Percentiles rank a stretch among this genome's conserved stretches.
These are phyloP conservation scores for Ophioninae sp. DNA, from an alignment of 2,888 invertebrate genomes.

Conservation along the genomic window DNA sequence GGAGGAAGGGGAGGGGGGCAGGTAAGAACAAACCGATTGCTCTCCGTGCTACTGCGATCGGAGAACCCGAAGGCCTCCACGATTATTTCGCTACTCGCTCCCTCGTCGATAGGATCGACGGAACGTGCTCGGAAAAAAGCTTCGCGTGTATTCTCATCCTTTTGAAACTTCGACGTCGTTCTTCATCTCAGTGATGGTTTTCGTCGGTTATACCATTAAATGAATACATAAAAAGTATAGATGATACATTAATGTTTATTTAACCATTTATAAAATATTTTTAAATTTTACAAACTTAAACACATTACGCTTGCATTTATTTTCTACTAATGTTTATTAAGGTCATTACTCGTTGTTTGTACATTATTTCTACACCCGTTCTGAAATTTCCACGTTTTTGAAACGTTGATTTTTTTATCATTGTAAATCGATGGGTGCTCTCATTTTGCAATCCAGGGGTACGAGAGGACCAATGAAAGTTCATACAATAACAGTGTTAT, in stretches of 20 bases:
- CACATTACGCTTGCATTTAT: too few relatives aligned
- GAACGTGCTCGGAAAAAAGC: slow-evolving; percentile 16
- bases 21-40: slow-evolving; percentile 6
- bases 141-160: neutral
- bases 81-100: slow-evolving; percentile 57
- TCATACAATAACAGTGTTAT: neutral
- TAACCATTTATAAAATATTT: neutral
- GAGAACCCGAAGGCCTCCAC: slow-evolving; percentile 1
- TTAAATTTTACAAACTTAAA: neutral
- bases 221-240: neutral
- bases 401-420: neutral
- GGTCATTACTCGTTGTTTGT: too few relatives aligned
- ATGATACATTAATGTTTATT: neutral
- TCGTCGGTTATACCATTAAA: neutral
- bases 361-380: too few relatives aligned
- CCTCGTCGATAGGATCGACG: slow-evolving; percentile 56
- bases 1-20: neutral
- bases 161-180: neutral
- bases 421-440: neutral
- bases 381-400: too few relatives aligned
- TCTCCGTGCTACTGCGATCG: slow-evolving; percentile 10
- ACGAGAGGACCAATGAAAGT: neutral
- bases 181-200: neutral
- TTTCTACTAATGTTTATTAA: too few relatives aligned
- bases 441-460: neutral